These are phyloP conservation scores for Podotricha telesiphe DNA, from an alignment of 2,888 invertebrate species.

Conservation along the genomic window DNA sequence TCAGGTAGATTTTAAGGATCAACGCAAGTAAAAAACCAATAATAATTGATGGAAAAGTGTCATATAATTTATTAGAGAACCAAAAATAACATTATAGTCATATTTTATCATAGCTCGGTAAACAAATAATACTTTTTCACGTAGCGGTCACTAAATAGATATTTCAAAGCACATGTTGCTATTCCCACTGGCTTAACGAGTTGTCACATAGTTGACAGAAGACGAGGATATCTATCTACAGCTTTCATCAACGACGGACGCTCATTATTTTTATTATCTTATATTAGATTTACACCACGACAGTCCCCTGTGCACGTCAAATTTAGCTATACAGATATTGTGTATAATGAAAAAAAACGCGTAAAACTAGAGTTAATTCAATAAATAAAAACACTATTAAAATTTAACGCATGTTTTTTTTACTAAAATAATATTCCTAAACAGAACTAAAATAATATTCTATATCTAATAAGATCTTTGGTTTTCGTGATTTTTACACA, in stretches of 20 bases:
- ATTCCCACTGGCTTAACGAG: slow-evolving; percentile 58
- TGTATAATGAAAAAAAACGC: neutral
- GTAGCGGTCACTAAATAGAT: slow-evolving; percentile 29
- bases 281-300: slow-evolving; percentile 58
- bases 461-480: too few relatives aligned
- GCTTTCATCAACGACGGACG: slow-evolving; percentile 53
- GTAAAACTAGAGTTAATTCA: neutral
- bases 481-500: too few relatives aligned
- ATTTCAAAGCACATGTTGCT: slow-evolving; percentile 42
- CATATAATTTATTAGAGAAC: too few relatives aligned
- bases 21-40: too few relatives aligned
- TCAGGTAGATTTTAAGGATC: too few relatives aligned
- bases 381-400: too few relatives aligned
- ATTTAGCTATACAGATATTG: neutral
- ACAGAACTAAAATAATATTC: too few relatives aligned
- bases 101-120: neutral
- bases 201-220: slow-evolving; percentile 56
- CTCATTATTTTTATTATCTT: slow-evolving; percentile 48
- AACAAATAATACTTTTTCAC: neutral
- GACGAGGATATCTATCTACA: slow-evolving; percentile 50
- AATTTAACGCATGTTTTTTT: too few relatives aligned
- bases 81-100: neutral
- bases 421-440: too few relatives aligned
- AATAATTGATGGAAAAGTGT: too few relatives aligned
- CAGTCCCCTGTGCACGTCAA: slow-evolving; percentile 17